A percentile compares a stretch with the other conserved stretches of the same genome.
Conservation (phyloP, 2,888 invertebrate genomes). For the Dorcus parallelipipedus region DNA sequence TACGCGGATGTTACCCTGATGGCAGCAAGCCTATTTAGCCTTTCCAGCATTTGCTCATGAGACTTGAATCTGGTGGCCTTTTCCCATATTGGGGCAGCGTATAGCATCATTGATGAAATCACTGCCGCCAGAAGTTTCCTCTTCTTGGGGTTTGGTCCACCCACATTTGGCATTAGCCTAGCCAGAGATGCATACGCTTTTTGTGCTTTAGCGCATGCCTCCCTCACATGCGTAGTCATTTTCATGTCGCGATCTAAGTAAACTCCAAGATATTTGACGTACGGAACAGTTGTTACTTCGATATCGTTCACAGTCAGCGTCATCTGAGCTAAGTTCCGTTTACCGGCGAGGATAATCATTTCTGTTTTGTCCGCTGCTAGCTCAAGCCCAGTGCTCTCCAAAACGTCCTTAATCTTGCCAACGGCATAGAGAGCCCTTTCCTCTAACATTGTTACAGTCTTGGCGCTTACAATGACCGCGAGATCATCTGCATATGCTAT, state of each 20-base stretch:
- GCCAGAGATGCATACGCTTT: background rate
- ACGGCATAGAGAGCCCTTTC: background rate
- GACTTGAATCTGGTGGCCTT: background rate
- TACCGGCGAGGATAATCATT: background rate
- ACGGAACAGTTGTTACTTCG: background rate
- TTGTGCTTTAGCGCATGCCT: background rate
- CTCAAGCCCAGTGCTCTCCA: background rate
- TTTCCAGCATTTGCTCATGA: constrained; percentile 1
- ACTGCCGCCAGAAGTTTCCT: constrained; percentile 11
- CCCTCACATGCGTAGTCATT: background rate
- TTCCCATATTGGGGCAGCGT: background rate
- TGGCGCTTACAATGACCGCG: background rate
- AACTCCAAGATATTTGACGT: background rate
- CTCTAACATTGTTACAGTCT: background rate
- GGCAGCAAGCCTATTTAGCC: background rate
- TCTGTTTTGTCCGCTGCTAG: background rate
- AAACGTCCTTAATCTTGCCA: background rate
- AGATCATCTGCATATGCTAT: background rate
- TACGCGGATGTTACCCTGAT: constrained; percentile 5
- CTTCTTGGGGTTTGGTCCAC: constrained; percentile 13
- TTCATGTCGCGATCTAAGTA: background rate
- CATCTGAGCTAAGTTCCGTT: background rate
- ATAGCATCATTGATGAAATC: background rate
- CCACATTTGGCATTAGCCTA: constrained; percentile 20
- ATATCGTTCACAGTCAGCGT: background rate